Base-by-base conservation (phyloP, 2,888 invertebrate species). In the Byasa hedistus region DNA sequence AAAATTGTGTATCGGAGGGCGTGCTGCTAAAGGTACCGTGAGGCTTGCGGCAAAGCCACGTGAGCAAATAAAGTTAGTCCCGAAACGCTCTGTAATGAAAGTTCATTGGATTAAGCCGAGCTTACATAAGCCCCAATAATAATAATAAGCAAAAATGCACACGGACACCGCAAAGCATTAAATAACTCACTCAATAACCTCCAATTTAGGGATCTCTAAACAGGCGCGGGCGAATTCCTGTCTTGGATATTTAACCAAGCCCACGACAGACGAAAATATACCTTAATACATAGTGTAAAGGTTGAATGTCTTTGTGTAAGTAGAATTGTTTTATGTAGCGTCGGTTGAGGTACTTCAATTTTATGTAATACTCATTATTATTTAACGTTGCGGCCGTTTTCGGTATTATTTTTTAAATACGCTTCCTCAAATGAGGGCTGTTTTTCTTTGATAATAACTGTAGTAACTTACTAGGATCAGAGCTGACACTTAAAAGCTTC, bases 81-180 rank as follows among this genome's bases (percentile, higher is more conserved):
- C 82, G 79, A 84, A 89, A 87, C 89, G 89, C 83, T 76, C 79
- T 68, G 79, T 90, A 91, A 91, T 89, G 86, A 88, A 87, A 87
- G 81, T 88, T 86, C 87, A 91, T 91, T 89, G 91, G 91, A 91
- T 91, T 91, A 91, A 77, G 74, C 75, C 73, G 77, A 76, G 86
- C 83, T 84, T 85, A 83, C 75, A 73, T 82, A 84, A 83, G 83
- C 89, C 84, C 82, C 83, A 87, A 89, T 86, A 90, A 90, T 77
- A 80, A 80, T 89, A 89, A 89, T 87, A 89, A 88, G 85, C 88
- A 87, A 89, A 90, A 91, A 91, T 87, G 88, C 87, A 90, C 89
- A 89, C 88, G 87, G 86, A 81, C 82, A 73, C 71, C 65, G 66
- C 70, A 69, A 78, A 72, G 73, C 75, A 86, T 87, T 86, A 88